Conservation (phyloP, 1,140 invertebrate genomes). For the Habropoda laboriosa region DNA sequence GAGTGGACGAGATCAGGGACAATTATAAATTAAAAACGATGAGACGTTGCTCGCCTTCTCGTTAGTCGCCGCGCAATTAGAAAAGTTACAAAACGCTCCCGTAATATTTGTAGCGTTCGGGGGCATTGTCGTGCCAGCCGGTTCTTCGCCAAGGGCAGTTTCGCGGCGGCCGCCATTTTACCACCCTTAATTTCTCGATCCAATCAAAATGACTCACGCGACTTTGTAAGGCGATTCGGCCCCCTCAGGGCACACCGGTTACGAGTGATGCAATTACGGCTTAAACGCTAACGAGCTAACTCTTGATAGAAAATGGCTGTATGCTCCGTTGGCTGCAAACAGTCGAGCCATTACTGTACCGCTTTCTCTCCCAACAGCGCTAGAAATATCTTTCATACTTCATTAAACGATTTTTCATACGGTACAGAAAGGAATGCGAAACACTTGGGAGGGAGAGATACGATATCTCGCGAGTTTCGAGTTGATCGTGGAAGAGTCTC, state of each 20-base stretch:
- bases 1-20: neutral
- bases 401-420: neutral
- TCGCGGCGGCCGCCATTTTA: conserved; percentile 73
- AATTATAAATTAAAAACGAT: conserved; percentile 47
- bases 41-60: neutral
- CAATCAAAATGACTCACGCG: conserved; percentile 80
- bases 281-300: conserved; percentile 81
- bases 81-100: conserved; percentile 41
- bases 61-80: conserved; percentile 43
- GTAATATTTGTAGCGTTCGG: conserved; percentile 47
- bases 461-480: neutral
- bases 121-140: conserved; percentile 45
- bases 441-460: neutral
- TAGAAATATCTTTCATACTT: neutral
- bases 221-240: conserved; percentile 63
- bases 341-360: conserved; percentile 77
- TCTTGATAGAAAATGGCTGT: conserved; percentile 81
- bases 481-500: neutral
- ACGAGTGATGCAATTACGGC: conserved; percentile 80
- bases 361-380: conserved; percentile 2
- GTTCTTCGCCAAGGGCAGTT: conserved; percentile 57
- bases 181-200: conserved; percentile 77
- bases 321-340: conserved; percentile 80
- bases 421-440: too few species aligned
- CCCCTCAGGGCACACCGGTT: conserved; percentile 71